Evolutionary conservation across 2,888 invertebrate species (phyloP).

Genomic region (Pheosia gnoma): DNA sequence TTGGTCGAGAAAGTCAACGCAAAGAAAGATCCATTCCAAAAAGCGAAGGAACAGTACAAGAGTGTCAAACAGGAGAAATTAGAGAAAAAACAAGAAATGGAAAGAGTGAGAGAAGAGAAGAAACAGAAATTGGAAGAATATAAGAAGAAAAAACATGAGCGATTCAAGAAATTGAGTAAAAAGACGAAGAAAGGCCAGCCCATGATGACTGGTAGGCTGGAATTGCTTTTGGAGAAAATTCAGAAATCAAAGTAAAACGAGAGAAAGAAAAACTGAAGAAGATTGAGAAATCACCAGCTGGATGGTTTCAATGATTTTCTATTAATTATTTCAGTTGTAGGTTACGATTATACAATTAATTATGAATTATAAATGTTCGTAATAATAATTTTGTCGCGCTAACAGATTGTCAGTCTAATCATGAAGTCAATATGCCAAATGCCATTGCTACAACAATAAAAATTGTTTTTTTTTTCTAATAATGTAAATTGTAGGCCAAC

Average conservation of each 20-base stretch:
- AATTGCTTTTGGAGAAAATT: slow-evolving; percentile 90
- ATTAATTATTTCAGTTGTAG: no score
- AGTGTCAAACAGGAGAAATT: slow-evolving; percentile 83
- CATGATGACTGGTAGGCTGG: slow-evolving; percentile 91
- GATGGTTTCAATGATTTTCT: neutral
- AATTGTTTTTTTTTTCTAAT: no score
- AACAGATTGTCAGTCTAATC: no score
- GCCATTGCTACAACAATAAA: no score
- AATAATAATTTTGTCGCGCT: no score
- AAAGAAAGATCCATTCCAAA: slow-evolving; percentile 70
- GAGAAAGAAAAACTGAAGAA: neutral
- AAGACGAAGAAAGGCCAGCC: slow-evolving; percentile 94
- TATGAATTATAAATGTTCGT: neutral
- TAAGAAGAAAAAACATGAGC: slow-evolving; percentile 87
- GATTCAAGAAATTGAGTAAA: slow-evolving; percentile 88
- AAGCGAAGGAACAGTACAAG: slow-evolving; percentile 82
- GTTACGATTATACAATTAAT: neutral
- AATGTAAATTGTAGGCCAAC: no score
- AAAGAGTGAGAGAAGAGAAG: slow-evolving; percentile 82
- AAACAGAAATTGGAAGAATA: slow-evolving; percentile 86
- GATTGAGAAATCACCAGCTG: neutral
- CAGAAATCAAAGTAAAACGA: slow-evolving; percentile 66
- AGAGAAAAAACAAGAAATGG: slow-evolving; percentile 73
- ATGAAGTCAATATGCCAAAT: no score
- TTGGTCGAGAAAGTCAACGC: slow-evolving; percentile 57